phyloP scores from a whole-genome alignment of 2,113 vertebrate species.

The Austrofundulus limnaeus region DNA sequence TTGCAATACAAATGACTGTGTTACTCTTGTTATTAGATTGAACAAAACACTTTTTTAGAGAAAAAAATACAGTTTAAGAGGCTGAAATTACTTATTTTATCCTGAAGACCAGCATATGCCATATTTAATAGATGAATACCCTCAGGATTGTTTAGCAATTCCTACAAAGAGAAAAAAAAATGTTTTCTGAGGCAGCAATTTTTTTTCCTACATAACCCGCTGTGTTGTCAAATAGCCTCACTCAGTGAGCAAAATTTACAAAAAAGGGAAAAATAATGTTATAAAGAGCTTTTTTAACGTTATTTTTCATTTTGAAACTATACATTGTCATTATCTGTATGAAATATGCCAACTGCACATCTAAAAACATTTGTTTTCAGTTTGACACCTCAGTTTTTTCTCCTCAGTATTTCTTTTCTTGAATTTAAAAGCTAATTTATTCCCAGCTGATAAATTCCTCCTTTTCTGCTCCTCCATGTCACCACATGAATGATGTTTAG shows the following conservation, averaged over 20 bases:
- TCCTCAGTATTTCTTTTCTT: background rate
- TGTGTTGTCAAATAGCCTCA: constrained; percentile 61
- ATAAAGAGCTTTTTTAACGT: constrained; percentile 13
- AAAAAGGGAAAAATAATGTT: constrained; percentile 5
- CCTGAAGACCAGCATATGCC: constrained; percentile 19
- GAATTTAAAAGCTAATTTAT: constrained; percentile 5
- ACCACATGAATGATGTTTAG: constrained; percentile 5
- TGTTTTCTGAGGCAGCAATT: constrained; percentile 30
- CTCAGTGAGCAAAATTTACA: constrained; percentile 9
- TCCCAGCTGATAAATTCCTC: constrained; percentile 14
- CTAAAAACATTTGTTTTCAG: constrained; percentile 17
- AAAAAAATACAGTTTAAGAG: too few species aligned
- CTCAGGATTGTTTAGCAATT: constrained; percentile 37
- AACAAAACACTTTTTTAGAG: too few species aligned
- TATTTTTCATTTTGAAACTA: constrained; percentile 12
- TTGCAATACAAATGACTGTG: too few species aligned
- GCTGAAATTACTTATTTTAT: background rate
- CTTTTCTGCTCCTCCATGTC: background rate
- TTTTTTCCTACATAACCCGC: constrained; percentile 48
- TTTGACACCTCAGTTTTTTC: constrained; percentile 3
- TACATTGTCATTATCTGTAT: constrained; percentile 31
- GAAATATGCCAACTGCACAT: constrained; percentile 17
- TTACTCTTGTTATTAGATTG: too few species aligned
- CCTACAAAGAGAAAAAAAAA: constrained; percentile 9
- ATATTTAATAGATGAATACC: constrained; percentile 38